Percentiles rank a stretch among this genome's conserved stretches.
Conservation (phyloP, 1,140 invertebrate species). For the Protaetia brevitarsis region DNA sequence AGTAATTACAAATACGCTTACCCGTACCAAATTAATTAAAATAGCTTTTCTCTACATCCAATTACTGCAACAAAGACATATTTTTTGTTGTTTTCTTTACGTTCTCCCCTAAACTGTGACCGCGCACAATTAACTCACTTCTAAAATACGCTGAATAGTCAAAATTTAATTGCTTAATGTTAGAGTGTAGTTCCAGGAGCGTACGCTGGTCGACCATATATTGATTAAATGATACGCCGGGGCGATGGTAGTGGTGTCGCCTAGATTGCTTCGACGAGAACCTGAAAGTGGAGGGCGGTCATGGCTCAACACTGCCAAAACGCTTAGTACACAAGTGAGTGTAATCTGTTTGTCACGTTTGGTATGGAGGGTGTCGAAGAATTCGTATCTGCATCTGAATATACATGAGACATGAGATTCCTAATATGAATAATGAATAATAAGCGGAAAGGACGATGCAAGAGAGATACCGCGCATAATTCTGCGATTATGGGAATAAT, state of each 20-base stretch:
- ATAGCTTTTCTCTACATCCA: too few relatives aligned
- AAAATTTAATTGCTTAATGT: background rate
- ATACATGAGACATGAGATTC: slow-evolving; percentile 8
- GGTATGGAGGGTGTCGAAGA: background rate
- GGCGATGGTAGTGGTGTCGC: background rate
- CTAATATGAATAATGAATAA: slow-evolving; percentile 6
- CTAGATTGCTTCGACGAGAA: background rate
- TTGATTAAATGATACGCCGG: background rate
- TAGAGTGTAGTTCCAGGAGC: background rate
- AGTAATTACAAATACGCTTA: too few relatives aligned
- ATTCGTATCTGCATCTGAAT: slow-evolving; percentile 1
- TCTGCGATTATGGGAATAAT: too few relatives aligned
- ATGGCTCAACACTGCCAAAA: background rate
- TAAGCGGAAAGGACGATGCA: background rate
- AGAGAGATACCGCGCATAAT: slow-evolving; percentile 1
- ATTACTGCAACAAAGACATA: too few relatives aligned
- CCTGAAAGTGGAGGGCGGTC: background rate
- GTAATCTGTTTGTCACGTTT: slow-evolving; percentile 9
- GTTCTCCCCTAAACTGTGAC: too few relatives aligned
- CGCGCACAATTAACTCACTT: too few relatives aligned
- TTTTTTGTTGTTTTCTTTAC: background rate
- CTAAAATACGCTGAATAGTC: background rate
- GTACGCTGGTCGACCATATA: background rate
- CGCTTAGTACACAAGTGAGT: background rate
- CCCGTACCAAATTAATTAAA: too few relatives aligned